A percentile compares a stretch with the other conserved stretches of the same genome.
Conservation (phyloP, 2,888 invertebrate species). For the Tineola bisselliella region DNA sequence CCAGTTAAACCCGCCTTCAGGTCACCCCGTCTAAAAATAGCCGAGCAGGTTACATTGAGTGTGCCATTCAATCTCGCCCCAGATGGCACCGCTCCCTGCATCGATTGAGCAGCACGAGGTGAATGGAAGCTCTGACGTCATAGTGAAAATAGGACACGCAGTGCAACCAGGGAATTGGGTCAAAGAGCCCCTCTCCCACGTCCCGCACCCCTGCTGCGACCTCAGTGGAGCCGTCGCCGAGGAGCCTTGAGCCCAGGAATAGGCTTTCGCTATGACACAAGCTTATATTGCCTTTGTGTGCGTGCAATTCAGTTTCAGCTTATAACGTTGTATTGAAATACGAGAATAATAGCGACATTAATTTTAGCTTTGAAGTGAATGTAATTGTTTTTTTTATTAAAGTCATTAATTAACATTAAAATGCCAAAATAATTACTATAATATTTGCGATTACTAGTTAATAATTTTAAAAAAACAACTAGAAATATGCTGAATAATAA, state of each 20-base stretch:
- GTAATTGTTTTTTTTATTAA: too few relatives aligned
- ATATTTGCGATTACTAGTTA: too few relatives aligned
- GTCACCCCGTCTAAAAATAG: constrained; percentile 42
- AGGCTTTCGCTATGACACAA: neutral
- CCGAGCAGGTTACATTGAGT: constrained; percentile 41
- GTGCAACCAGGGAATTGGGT: constrained; percentile 51
- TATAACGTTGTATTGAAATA: neutral
- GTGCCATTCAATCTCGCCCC: constrained; percentile 57
- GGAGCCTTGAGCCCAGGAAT: neutral
- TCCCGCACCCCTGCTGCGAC: constrained; percentile 21
- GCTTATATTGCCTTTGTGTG: neutral
- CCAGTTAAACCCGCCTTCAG: constrained; percentile 25
- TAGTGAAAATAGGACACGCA: constrained; percentile 50
- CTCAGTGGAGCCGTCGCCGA: constrained; percentile 8
- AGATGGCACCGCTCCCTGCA: constrained; percentile 41
- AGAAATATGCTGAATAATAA: neutral
- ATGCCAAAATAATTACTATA: too few relatives aligned
- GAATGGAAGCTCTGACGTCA: constrained; percentile 60
- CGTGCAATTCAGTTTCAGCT: neutral
- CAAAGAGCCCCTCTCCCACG: constrained; percentile 31
- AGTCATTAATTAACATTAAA: too few relatives aligned
- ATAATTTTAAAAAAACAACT: neutral
- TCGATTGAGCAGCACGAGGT: constrained; percentile 56
- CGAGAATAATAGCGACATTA: neutral
- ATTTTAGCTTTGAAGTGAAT: neutral